Base-by-base conservation (phyloP, 2,797 vertebrate genomes). In the Pseudomugil tenellus region DNA sequence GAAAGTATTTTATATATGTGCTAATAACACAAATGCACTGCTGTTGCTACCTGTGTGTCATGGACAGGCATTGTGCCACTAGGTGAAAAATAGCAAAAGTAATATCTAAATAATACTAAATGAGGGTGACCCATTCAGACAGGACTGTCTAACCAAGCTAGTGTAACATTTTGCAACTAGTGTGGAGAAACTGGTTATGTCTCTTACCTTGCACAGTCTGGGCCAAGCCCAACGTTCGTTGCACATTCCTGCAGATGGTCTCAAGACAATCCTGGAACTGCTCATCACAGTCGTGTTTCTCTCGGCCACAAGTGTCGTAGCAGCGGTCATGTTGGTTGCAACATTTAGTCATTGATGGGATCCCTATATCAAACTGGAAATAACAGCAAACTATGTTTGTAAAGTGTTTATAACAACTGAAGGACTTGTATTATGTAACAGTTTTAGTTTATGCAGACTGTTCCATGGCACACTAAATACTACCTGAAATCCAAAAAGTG, bases 291-390 rank as follows among this genome's bases (percentile, higher is more conserved):
- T 97, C 96, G 0, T 92, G 95, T 85, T 99, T 99, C 84, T 94
- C 90, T 3, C 78, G 90, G 16, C 96, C 96, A 9, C 98, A 99
- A 28, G 96, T 95, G 84, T 98, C 97, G 0, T 99, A 99, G 90
- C 98, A 99, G 72, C 95, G 92, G 85, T 99, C 98, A 0, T 99
- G 98, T 19, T 94, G 95, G 90, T 99, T 98, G 86, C 98, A 99
- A 86, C 98, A 99, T 84, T 92, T 96, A 2, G 96, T 99, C 96
- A 99, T 96, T 12, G 96, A 97, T 0, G 98, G 98, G 86, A 99
- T 98, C 31, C 98, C 97, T 0, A 98, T 88, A 88, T 98, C 96
- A 83, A 99, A 97, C 97, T 99, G 92, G 32, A 73, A 52, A 58
- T 8, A 56, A 43, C 1, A 65, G 4, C 9, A 58, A 2, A 6